Evolutionary conservation across 2,113 vertebrate species (phyloP).

Genomic region (Bombycilla garrulus): DNA sequence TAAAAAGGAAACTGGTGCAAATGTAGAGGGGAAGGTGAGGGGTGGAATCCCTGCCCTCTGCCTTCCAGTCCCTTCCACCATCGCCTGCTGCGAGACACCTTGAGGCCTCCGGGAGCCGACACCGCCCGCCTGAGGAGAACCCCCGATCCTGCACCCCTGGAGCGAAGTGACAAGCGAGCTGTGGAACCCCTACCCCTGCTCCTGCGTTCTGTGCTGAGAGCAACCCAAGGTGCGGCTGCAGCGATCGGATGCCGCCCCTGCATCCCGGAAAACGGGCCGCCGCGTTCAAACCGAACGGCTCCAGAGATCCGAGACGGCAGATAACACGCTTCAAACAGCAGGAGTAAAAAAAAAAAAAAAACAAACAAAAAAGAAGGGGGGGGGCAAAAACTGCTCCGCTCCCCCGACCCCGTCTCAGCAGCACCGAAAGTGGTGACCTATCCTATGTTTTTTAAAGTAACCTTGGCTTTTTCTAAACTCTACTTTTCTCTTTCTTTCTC

Average conservation of each 20-base stretch:
- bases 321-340: neutral
- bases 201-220: neutral
- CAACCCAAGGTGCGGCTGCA: neutral
- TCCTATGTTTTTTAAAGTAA: neutral
- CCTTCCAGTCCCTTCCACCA: neutral
- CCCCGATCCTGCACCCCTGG: neutral
- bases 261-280: neutral
- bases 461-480: neutral
- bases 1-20: neutral
- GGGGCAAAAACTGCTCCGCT: too few species aligned
- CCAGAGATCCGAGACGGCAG: neutral
- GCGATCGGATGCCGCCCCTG: neutral
- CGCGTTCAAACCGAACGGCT: too few species aligned
- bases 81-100: neutral
- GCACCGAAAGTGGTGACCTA: neutral
- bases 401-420: too few species aligned
- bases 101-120: neutral
- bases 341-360: too few species aligned
- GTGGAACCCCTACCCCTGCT: neutral
- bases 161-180: rapidly evolving
- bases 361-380: too few species aligned
- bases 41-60: neutral
- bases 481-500: neutral
- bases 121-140: too few species aligned
- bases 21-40: neutral